These are phyloP conservation scores for Lypha dubia DNA, from an alignment of 2,888 invertebrate species.

Conservation along the genomic window DNA sequence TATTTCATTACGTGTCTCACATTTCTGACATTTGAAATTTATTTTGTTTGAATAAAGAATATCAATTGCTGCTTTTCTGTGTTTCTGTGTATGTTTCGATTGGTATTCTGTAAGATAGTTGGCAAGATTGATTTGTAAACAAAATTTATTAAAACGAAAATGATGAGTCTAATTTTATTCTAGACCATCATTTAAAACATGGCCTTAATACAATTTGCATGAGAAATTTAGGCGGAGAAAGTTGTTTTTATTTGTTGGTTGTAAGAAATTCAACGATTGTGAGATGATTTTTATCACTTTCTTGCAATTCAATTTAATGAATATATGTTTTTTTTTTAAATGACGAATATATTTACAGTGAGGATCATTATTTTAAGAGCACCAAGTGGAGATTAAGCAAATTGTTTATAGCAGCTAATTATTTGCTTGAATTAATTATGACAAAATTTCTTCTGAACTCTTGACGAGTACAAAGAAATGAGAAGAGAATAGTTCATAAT, in stretches of 20 bases:
- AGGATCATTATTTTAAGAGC: no score
- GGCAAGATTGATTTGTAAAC: conserved; percentile 33
- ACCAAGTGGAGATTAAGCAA: not conserved
- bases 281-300: conserved; percentile 9
- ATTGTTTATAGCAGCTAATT: no score
- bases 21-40: not conserved
- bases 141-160: conserved; percentile 2
- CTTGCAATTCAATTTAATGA: not conserved
- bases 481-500: not conserved
- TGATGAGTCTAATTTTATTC: conserved; percentile 9
- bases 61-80: conserved; percentile 1
- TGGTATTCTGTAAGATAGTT: not conserved
- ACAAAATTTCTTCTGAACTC: no score
- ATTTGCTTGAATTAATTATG: no score
- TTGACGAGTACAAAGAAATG: no score
- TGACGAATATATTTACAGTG: not conserved
- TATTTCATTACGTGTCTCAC: conserved; percentile 36
- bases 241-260: conserved; percentile 14
- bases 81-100: not conserved
- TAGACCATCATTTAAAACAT: not conserved
- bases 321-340: not conserved
- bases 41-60: not conserved
- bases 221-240: conserved; percentile 35
- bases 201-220: conserved; percentile 16
- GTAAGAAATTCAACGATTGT: not conserved